These are phyloP conservation scores for Anarhynchus alexandrinus DNA, from an alignment of 2,113 vertebrate species.

Conservation along the genomic window DNA sequence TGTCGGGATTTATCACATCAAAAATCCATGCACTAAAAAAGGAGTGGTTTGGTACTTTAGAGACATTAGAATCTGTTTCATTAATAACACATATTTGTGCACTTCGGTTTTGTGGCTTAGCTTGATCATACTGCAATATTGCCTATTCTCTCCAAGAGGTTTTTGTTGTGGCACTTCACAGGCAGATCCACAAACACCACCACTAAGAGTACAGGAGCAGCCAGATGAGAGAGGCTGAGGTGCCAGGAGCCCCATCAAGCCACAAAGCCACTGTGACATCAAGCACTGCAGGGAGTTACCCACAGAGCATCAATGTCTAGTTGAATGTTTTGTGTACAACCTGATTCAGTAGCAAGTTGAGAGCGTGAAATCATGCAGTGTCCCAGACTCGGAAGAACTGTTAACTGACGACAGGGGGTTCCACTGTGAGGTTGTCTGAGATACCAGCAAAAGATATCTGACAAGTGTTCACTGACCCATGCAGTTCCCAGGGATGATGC, in stretches of 20 bases:
- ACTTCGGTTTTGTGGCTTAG: not conserved
- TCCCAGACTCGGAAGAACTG: not conserved
- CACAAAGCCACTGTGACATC: not conserved
- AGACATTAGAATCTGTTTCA: not conserved
- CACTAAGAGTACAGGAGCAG: not conserved
- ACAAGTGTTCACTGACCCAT: not conserved
- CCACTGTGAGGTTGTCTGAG: not conserved
- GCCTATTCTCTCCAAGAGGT: not conserved
- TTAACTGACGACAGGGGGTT: not conserved
- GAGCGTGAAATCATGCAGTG: not conserved
- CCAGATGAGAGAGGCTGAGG: not conserved
- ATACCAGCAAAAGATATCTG: not conserved
- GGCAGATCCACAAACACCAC: not conserved
- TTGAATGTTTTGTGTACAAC: not conserved
- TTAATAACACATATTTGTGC: not conserved
- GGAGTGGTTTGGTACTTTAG: not conserved
- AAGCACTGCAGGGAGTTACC: not conserved
- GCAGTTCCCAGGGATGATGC: not conserved
- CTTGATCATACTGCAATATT: not conserved
- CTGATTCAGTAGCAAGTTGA: not conserved
- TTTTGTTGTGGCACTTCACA: not conserved
- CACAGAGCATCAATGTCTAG: not conserved
- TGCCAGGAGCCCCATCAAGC: not conserved
- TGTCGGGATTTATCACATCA: constrained; percentile 30
- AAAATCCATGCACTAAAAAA: not conserved